Conservation (phyloP, 1,140 invertebrate genomes). For the Heliconius melpomene region DNA sequence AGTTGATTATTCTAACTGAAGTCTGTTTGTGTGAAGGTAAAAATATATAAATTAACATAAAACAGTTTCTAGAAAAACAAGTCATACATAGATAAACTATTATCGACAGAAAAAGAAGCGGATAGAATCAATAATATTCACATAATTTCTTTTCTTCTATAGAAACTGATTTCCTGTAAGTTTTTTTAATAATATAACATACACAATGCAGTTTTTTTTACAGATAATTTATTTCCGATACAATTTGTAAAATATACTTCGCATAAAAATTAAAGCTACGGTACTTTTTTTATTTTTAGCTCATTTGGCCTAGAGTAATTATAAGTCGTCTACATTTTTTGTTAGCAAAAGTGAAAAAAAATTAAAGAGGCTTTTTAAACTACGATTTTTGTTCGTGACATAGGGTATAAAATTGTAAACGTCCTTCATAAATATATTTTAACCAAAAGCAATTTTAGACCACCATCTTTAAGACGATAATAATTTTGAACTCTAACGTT, state of each 20-base stretch:
- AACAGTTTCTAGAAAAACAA: background rate
- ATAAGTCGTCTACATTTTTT: too few species aligned
- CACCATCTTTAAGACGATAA: too few species aligned
- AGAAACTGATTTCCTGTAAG: constrained; percentile 4
- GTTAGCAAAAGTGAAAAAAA: too few species aligned
- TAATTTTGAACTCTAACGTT: background rate
- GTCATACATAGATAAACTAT: background rate
- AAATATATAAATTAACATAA: too few species aligned
- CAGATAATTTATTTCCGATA: background rate
- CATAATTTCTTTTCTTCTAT: background rate
- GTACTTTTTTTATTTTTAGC: background rate
- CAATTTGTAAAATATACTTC: background rate
- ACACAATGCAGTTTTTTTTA: background rate
- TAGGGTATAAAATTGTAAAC: too few species aligned
- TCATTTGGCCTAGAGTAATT: too few species aligned
- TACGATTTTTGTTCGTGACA: too few species aligned
- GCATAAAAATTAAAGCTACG: background rate
- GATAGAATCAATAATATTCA: background rate
- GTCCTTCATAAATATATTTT: too few species aligned
- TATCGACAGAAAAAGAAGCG: background rate
- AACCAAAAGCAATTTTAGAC: too few species aligned
- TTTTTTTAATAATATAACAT: background rate
- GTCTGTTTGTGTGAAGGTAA: background rate
- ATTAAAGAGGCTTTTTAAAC: too few species aligned
- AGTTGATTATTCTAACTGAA: background rate